A percentile compares a stretch with the other conserved stretches of the same genome.
Evolutionary conservation across 2,113 vertebrate species (phyloP).

Genomic region (Alouatta palliata): DNA sequence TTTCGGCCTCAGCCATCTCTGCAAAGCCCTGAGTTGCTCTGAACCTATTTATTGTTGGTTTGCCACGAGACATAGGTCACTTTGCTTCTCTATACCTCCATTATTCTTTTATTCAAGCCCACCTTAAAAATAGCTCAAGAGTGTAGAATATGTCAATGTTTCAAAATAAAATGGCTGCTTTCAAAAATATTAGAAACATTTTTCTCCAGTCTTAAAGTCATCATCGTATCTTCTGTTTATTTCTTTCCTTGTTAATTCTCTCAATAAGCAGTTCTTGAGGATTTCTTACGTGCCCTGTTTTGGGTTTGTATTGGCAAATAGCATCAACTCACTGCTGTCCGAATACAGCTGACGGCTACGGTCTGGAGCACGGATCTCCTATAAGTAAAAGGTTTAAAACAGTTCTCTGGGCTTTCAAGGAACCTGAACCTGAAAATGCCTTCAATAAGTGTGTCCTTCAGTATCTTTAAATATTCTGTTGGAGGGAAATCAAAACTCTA

Average conservation of each 20-base stretch:
- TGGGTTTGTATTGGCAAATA: background rate
- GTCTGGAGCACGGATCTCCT: background rate
- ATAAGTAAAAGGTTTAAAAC: background rate
- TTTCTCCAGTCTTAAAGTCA: background rate
- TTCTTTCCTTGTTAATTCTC: background rate
- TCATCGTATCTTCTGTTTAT: background rate
- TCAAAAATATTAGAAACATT: background rate
- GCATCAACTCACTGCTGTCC: background rate
- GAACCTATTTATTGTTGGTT: background rate
- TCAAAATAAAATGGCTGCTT: background rate
- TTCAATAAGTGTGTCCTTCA: background rate
- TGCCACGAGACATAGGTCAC: too few relatives aligned
- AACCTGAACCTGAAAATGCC: background rate
- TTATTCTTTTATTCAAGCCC: background rate
- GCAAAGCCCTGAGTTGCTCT: background rate
- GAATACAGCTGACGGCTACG: background rate
- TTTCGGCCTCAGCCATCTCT: background rate
- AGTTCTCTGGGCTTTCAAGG: background rate
- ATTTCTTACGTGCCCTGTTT: background rate
- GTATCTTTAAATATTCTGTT: background rate
- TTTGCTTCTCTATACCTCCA: background rate
- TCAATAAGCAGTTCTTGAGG: background rate
- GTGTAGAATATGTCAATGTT: background rate
- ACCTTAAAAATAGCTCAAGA: background rate
- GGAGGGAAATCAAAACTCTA: background rate